Percentiles rank a stretch among this genome's conserved stretches.
Conservation (phyloP, 1,140 invertebrate species). For the Calycopis cecrops region DNA sequence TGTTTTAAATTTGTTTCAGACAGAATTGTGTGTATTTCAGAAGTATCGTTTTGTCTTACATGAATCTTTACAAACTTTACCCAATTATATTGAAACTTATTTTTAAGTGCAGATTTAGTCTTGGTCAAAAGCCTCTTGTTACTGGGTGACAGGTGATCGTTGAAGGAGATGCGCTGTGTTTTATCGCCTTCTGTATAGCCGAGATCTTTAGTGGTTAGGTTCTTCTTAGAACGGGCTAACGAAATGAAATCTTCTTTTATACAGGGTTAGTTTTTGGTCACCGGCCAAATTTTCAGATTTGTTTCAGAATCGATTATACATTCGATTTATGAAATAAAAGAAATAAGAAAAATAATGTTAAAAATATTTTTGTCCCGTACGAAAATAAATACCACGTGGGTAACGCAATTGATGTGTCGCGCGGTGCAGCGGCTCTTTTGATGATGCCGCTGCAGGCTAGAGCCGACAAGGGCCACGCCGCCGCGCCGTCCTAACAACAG, state of each 20-base stretch:
- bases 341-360: too few species aligned
- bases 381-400: too few species aligned
- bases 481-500: too few species aligned
- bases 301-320: too few species aligned
- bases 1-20: conserved; percentile 20
- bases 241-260: conserved; percentile 17
- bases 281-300: too few species aligned
- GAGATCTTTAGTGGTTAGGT: conserved; percentile 1
- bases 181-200: conserved; percentile 8
- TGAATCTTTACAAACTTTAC: conserved; percentile 21
- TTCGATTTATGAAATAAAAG: too few species aligned
- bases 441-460: too few species aligned
- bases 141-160: conserved; percentile 14
- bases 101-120: conserved; percentile 9
- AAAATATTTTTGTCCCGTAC: too few species aligned
- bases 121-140: conserved; percentile 17
- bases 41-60: conserved; percentile 15
- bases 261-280: too few species aligned
- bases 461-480: too few species aligned
- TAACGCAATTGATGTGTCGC: too few species aligned
- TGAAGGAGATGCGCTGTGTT: conserved; percentile 14
- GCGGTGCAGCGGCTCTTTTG: too few species aligned
- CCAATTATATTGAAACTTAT: conserved; percentile 17
- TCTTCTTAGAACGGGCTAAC: background rate
- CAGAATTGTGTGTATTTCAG: conserved; percentile 12